Base-by-base conservation (phyloP, 30 jellyfish, hydroid and myxozoan genomes). In the Clytia hemisphaerica region DNA sequence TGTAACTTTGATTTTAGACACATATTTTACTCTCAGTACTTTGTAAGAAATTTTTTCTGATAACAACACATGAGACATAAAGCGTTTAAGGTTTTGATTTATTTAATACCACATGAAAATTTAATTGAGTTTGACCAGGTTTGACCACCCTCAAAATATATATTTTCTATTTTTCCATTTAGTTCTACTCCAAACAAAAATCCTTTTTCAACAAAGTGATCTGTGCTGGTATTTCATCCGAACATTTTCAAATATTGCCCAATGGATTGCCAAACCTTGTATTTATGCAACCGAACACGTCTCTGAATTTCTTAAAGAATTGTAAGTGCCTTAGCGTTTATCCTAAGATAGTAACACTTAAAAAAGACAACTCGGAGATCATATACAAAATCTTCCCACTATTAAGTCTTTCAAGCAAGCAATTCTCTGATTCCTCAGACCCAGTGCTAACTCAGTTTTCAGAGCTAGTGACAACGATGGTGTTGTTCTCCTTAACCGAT, bases 261-360 rank as follows among this genome's bases (percentile, higher is more conserved):
- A 79, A 53, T 88, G 97, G 97, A 10, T 88, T 7, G 93, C 88
- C 4, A 66, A 60, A 38, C 97, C 97, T 7, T 88, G 92, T 70
- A 48, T 73, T 24, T 88, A 88, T 36, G 48, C 89, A 16, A 46
- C 80, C 18, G 68, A 79, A 28, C 94, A 79, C 59, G n/a, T 88
- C 36, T 37, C 45, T 32, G 66, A 51, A 26, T 88, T 70, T 54
- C 72, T 78, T 21, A 63, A 80, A 16, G 93, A 79, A 58, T 7
- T 88, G 97, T 88, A 65, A 88, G 97, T 71, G 2, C 46, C 28
- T n/a, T n/a, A n/a, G n/a, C n/a, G n/a, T n/a, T n/a, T n/a, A n/a
- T n/a, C n/a, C n/a, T n/a, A n/a, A n/a, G n/a, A 3, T 26, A n/a
- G 12, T 42, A 9, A 42, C n/a, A 42, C n/a, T 9, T 42, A 9